These are phyloP conservation scores for Colletes collaris DNA, from an alignment of 2,888 invertebrate species.

Conservation along the genomic window DNA sequence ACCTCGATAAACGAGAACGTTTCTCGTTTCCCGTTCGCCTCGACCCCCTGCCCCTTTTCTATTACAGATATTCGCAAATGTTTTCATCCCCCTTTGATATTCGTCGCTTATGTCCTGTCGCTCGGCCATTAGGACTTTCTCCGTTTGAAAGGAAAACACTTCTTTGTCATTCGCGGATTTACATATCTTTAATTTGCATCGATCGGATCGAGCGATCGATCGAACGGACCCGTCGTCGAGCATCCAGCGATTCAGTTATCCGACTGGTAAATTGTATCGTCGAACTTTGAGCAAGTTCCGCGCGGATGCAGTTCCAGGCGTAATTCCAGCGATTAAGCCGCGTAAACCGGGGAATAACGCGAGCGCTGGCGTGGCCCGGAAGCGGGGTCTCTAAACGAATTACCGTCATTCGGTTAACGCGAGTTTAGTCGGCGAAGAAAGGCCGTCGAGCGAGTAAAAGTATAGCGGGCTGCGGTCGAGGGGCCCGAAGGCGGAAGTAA, in stretches of 20 bases:
- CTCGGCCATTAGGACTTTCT: background rate
- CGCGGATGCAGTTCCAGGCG: slow-evolving; percentile 14
- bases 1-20: slow-evolving; percentile 11
- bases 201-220: background rate
- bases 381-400: slow-evolving; percentile 47
- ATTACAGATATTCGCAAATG: slow-evolving; percentile 11
- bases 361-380: slow-evolving; percentile 1
- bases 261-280: slow-evolving; percentile 29
- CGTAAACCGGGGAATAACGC: slow-evolving; percentile 28
- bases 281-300: slow-evolving; percentile 32
- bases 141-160: background rate
- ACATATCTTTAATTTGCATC: too few relatives aligned
- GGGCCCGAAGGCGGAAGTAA: background rate
- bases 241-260: slow-evolving; percentile 28
- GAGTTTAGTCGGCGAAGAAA: slow-evolving; percentile 56
- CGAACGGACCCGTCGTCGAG: background rate
- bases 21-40: slow-evolving; percentile 11
- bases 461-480: background rate
- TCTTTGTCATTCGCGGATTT: too few relatives aligned
- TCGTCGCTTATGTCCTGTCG: background rate
- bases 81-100: background rate
- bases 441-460: slow-evolving; percentile 11
- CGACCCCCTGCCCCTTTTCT: background rate
- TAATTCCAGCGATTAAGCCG: slow-evolving; percentile 37
- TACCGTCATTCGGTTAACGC: slow-evolving; percentile 63